Evolutionary conservation across 2,113 vertebrate species (phyloP).

Genomic region (Suncus etruscus): DNA sequence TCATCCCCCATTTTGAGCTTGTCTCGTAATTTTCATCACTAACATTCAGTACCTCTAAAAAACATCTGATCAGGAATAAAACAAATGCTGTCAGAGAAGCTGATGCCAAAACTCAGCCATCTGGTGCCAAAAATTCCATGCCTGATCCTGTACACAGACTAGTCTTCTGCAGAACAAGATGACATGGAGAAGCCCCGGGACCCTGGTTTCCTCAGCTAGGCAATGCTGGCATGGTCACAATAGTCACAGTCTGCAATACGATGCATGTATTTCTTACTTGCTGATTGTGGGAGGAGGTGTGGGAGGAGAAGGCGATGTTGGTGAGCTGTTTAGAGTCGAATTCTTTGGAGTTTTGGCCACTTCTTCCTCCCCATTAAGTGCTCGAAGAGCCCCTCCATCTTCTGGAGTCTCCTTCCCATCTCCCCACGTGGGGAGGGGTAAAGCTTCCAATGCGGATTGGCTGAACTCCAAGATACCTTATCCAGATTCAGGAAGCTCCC

Average conservation of each 20-base stretch:
- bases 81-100: constrained; percentile 72
- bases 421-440: constrained; percentile 36
- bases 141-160: constrained; percentile 26
- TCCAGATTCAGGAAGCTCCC: constrained; percentile 72
- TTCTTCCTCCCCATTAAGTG: constrained; percentile 38
- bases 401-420: constrained; percentile 48
- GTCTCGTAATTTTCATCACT: constrained; percentile 55
- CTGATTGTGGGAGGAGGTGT: background rate
- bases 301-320: constrained; percentile 22
- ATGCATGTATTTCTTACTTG: constrained; percentile 52
- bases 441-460: constrained; percentile 40
- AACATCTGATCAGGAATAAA: constrained; percentile 63
- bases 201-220: constrained; percentile 80
- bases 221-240: constrained; percentile 64
- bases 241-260: constrained; percentile 67
- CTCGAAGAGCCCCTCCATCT: background rate
- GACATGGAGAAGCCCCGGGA: constrained; percentile 53
- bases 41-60: constrained; percentile 70
- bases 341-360: background rate
- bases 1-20: constrained; percentile 41
- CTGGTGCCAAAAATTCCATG: background rate
- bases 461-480: constrained; percentile 72
- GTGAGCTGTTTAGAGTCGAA: background rate
- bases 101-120: constrained; percentile 55
- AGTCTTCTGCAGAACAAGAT: constrained; percentile 62